Evolutionary conservation across 2,888 invertebrate species (phyloP).

Genomic region (Chalcis sispes): DNA sequence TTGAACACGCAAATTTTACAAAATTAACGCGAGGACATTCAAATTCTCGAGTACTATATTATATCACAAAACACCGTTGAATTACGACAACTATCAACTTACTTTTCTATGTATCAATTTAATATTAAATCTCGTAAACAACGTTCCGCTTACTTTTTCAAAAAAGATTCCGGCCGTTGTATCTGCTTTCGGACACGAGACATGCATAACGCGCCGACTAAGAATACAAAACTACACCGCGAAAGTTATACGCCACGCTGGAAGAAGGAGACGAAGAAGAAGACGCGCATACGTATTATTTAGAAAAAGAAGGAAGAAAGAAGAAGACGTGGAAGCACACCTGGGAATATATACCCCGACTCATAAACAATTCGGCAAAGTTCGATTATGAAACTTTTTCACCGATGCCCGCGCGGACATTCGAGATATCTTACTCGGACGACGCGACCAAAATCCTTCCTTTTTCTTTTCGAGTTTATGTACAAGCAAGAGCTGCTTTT

Average conservation of each 20-base stretch:
- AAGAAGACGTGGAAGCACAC: neutral
- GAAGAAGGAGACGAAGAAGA: conserved; percentile 5
- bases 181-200: neutral
- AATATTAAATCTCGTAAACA: conserved; percentile 43
- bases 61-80: neutral
- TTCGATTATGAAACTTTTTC: conserved; percentile 74
- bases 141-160: neutral
- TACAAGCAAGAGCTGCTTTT: conserved; percentile 7
- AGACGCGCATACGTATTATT: conserved; percentile 34
- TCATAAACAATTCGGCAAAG: conserved; percentile 73
- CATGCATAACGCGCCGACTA: too few relatives aligned
- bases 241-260: neutral
- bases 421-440: conserved; percentile 10
- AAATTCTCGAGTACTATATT: too few relatives aligned
- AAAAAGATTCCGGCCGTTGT: conserved; percentile 3
- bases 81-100: neutral
- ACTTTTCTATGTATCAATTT: neutral
- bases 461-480: conserved; percentile 6
- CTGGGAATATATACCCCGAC: conserved; percentile 33
- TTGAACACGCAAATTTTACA: too few relatives aligned
- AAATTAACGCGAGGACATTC: too few relatives aligned
- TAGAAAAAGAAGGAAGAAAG: neutral
- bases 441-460: conserved; percentile 37
- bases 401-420: conserved; percentile 6
- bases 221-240: conserved; percentile 26